Evolutionary conservation across 1,140 invertebrate genomes (phyloP).

Genomic region (Scaptodrosophila lebanonensis): DNA sequence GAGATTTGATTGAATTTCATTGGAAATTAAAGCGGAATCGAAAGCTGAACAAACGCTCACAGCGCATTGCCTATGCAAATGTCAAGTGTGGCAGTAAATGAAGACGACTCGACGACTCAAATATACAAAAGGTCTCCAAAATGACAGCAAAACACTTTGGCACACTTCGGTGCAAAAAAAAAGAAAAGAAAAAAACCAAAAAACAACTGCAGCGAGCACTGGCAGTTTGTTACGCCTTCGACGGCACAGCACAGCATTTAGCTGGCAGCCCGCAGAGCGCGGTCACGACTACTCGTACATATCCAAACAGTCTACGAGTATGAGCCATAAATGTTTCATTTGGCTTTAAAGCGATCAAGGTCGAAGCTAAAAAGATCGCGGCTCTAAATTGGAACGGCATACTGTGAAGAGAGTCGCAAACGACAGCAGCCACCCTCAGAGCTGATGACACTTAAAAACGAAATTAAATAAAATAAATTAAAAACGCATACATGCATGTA

Average conservation of each 20-base stretch:
- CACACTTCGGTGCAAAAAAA: too few relatives aligned
- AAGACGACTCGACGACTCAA: constrained; percentile 14
- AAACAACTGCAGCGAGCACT: constrained; percentile 24
- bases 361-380: constrained; percentile 17
- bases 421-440: too few relatives aligned
- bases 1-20: constrained; percentile 59
- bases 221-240: constrained; percentile 67
- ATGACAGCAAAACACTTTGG: constrained; percentile 45
- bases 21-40: constrained; percentile 45
- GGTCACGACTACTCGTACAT: too few relatives aligned
- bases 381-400: constrained; percentile 32
- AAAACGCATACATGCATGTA: too few relatives aligned
- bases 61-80: constrained; percentile 56
- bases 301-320: constrained; percentile 49
- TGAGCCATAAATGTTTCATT: constrained; percentile 67
- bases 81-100: constrained; percentile 58
- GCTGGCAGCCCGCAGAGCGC: constrained; percentile 36
- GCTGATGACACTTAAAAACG: too few relatives aligned
- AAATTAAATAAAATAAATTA: too few relatives aligned
- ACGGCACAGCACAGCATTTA: constrained; percentile 63
- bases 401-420: too few relatives aligned
- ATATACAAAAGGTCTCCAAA: constrained; percentile 62
- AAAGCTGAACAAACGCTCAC: constrained; percentile 17
- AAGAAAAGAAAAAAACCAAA: constrained; percentile 37
- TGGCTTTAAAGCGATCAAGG: constrained; percentile 43